Percentiles rank a stretch among this genome's conserved stretches.
Conservation (phyloP, 2,113 vertebrate species). For the Crypturellus undulatus region DNA sequence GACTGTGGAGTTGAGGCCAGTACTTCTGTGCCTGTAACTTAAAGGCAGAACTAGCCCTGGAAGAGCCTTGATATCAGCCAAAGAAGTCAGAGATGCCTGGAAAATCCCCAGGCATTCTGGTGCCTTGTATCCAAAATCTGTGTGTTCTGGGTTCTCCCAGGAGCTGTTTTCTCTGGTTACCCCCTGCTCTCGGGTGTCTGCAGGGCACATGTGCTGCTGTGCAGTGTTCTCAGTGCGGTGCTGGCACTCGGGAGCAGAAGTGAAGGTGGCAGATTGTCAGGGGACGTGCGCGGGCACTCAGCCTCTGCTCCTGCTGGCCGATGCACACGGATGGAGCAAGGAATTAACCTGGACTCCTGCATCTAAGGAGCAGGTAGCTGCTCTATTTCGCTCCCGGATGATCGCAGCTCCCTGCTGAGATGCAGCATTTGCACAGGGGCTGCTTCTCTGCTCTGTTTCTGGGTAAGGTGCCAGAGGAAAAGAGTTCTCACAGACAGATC, state of each 20-base stretch:
- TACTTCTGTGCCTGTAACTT: not conserved
- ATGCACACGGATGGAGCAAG: not conserved
- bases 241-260: not conserved
- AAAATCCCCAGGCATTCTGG: accelerated
- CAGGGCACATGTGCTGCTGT: not conserved
- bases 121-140: not conserved
- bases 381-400: not conserved
- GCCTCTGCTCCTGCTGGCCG: not conserved
- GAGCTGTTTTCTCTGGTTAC: not conserved
- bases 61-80: not conserved
- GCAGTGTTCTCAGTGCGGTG: not conserved
- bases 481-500: not conserved
- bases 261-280: accelerated
- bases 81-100: not conserved
- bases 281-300: accelerated
- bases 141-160: not conserved
- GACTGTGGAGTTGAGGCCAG: not conserved
- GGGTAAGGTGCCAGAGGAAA: not conserved
- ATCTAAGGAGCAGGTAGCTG: not conserved
- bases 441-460: accelerated
- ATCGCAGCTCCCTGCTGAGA: not conserved
- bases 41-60: not conserved
- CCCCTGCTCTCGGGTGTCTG: not conserved
- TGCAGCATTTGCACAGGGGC: not conserved
- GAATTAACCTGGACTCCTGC: not conserved